Percentiles rank a stretch among this genome's conserved stretches.
These are phyloP conservation scores for Drosophila kambysellisi DNA, from an alignment of 2,888 invertebrate species.

Conservation along the genomic window DNA sequence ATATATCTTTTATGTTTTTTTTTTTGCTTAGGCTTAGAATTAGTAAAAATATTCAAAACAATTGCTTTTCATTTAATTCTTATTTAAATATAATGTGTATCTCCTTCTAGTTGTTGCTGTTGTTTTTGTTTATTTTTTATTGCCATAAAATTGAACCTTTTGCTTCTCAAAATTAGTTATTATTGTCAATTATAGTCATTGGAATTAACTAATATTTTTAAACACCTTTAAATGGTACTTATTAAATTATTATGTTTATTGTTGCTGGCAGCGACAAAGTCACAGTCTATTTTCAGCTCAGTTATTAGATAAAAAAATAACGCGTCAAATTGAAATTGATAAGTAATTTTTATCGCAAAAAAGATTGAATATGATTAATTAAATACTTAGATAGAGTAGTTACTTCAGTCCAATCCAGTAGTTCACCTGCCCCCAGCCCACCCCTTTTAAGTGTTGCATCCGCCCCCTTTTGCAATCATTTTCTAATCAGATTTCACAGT, in stretches of 20 bases:
- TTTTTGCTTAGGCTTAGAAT: not conserved
- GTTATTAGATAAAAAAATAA: not conserved
- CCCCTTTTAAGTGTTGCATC: constrained; percentile 9
- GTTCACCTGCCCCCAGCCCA: not conserved
- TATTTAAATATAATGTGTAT: too few species aligned
- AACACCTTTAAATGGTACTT: not conserved
- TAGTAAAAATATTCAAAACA: not conserved
- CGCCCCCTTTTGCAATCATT: not conserved
- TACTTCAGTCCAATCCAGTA: not conserved
- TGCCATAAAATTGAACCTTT: not conserved
- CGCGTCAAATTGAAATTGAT: constrained; percentile 2
- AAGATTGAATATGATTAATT: constrained; percentile 44
- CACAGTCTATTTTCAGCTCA: constrained; percentile 5
- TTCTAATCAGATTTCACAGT: constrained; percentile 21
- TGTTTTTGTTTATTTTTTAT: not conserved
- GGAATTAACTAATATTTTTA: not conserved
- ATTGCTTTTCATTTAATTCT: too few species aligned
- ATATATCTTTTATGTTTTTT: not conserved
- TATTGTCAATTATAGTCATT: not conserved
- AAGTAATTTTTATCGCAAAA: constrained; percentile 32
- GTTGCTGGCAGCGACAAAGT: not conserved
- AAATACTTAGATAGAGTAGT: not conserved
- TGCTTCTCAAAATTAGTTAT: too few species aligned
- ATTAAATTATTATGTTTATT: constrained; percentile 5
- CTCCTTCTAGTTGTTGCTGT: too few species aligned